These are phyloP conservation scores for Cairina moschata DNA, from an alignment of 2,113 vertebrate species.

Conservation along the genomic window DNA sequence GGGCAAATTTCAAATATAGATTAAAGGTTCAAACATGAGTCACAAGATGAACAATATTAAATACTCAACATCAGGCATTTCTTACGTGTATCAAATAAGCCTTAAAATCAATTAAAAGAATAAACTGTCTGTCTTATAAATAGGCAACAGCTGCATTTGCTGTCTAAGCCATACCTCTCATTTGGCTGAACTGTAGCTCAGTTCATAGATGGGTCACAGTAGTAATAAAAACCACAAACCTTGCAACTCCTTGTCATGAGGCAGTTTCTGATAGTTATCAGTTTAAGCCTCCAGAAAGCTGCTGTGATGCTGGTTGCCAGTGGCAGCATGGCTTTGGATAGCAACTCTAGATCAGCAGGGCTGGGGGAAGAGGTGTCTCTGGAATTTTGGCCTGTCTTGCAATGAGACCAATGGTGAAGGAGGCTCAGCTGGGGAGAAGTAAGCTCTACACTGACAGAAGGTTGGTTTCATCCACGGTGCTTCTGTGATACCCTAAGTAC, in stretches of 20 bases:
- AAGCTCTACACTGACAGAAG: neutral
- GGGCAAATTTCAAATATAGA: neutral
- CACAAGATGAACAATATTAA: neutral
- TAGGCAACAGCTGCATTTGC: neutral
- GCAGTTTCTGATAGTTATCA: conserved; percentile 11
- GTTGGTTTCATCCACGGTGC: neutral
- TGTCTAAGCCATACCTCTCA: neutral
- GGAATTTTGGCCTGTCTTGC: neutral
- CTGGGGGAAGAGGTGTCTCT: neutral
- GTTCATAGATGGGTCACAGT: neutral
- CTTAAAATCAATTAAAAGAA: neutral
- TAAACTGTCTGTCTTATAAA: neutral
- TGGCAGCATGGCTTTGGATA: neutral
- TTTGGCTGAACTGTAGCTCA: neutral
- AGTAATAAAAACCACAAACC: neutral
- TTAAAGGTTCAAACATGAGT: neutral
- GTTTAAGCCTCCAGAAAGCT: neutral
- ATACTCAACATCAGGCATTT: neutral
- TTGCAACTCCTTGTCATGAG: conserved; percentile 20
- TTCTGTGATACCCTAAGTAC: neutral
- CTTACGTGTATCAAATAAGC: neutral
- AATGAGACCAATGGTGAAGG: neutral
- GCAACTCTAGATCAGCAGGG: neutral
- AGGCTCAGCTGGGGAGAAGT: neutral
- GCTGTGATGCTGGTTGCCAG: neutral